Evolutionary conservation across 2,797 vertebrate species (phyloP), one percentile per base, ranked within the genome.

Genomic region (Parotocinclus haroldoi): DNA sequence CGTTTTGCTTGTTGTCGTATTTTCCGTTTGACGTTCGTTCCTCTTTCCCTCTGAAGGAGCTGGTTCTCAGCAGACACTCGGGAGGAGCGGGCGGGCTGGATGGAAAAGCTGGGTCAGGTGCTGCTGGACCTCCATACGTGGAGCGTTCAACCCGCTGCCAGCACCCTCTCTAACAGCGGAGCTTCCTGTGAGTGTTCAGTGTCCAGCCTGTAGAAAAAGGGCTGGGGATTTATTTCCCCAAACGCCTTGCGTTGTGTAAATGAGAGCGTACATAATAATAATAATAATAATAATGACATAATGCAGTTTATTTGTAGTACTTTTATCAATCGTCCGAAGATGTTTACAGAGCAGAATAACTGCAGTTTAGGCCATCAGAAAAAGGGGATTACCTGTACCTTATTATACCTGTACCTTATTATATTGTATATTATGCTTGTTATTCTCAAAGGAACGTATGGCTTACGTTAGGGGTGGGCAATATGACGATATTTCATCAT

Each of bases 1-100:
- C 16, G 3, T 53, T 10, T 60, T 5, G 13, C 1, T 13, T 60
- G 9, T 50, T 50, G 0, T 2, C 39, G 10, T 7, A 6, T 14
- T 42, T 48, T 3, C n/a, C 4, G n/a, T 14, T 40, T 9, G 64
- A 8, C 16, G 1, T 44, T 13, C 46, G 12, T 61, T 8, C 17
- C 19, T 1, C 42, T 3, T 44, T 14, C 50, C 10, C 11, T 69
- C 0, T 75, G 9, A 78, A 92, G 92, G 81, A 84, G 84, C 70
- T 92, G 91, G 92, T 91, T 92, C 71, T 90, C 91, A 0, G 87
- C 91, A 0, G 92, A 93, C 76, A 91, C 86, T 12, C 87, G 82
- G 63, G 87, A 92, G 64, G 90, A 92, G 53, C 72, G 77, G 2
- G 0, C 76, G 11, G 82, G 84, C 68, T 93, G 92, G 92, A 89